Evolutionary conservation across 2,888 invertebrate genomes (phyloP), one percentile per base, ranked within the genome.

Genomic region (Pinctada fucata): DNA sequence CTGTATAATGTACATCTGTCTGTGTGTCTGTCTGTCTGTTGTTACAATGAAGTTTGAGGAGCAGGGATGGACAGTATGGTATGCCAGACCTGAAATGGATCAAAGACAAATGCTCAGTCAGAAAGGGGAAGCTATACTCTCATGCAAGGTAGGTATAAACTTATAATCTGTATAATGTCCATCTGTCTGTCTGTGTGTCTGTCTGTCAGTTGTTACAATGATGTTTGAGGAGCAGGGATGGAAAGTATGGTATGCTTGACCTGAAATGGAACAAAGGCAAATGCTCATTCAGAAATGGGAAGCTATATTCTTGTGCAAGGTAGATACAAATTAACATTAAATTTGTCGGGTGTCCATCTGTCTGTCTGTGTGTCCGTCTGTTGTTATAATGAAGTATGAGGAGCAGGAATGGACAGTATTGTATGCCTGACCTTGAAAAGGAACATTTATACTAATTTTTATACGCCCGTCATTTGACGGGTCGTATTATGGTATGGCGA

Each of bases 221-320:
- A 78, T 75, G 51, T 72, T 78, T 63, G 65, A 63, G 58, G 80
- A 80, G 52, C 72, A 72, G 10, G 78, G 78, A 10, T 78, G 80
- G 80, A 72, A 8, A 6, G 86, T 84, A 13, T 86, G 85, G 85
- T 83, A 81, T 63, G 70, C 81, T 45, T 79, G 82, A 52, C 81
- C 83, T 16, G 45, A 73, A 4, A 76, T 67, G 31, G 80, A 82
- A 69, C 68, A 78, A 3, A 31, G 69, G 2, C 51, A 69, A 13
- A 69, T 74, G 16, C 73, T 78, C 3, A 79, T 74, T 16, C 71
- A 82, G 50, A 84, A 80, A 71, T 84, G 85, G 64, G 82, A 85
- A 76, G 85, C 85, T 47, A 85, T 87, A 31, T 64, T 85, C 1
- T 81, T 80, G 10, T 87, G 86, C 69, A 87, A 86, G 84, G 86